phyloP scores from a whole-genome alignment of 2,888 invertebrate genomes.

The Caenorhabditis sulstoni region DNA sequence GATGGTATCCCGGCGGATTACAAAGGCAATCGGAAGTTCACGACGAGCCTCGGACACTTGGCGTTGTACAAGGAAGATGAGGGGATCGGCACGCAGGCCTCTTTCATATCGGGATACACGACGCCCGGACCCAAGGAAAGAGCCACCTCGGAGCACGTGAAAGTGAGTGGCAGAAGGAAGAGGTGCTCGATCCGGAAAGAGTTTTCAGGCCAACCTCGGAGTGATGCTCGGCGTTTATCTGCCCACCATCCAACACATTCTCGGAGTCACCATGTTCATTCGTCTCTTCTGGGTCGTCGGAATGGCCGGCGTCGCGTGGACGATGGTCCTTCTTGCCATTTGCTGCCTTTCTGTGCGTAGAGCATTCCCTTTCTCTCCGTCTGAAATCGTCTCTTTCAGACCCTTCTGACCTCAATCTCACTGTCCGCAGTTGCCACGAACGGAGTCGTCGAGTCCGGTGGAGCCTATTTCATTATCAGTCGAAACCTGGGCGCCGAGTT shows the following conservation, averaged over 20 bases:
- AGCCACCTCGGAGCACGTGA: slow-evolving; percentile 76
- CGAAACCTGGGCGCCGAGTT: slow-evolving; percentile 93
- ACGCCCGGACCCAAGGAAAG: slow-evolving; percentile 80
- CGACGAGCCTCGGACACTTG: slow-evolving; percentile 76
- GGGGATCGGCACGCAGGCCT: slow-evolving; percentile 65
- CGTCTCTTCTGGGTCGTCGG: slow-evolving; percentile 95
- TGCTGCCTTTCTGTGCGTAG: slow-evolving; percentile 82
- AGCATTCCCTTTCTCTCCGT: not conserved
- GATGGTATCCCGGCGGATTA: slow-evolving; percentile 47
- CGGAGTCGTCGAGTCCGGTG: slow-evolving; percentile 95
- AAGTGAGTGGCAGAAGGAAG: slow-evolving; percentile 58
- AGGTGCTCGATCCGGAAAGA: not conserved
- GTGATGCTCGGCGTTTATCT: slow-evolving; percentile 97
- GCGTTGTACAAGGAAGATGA: slow-evolving; percentile 77
- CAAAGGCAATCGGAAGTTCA: slow-evolving; percentile 60
- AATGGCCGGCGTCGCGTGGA: slow-evolving; percentile 77
- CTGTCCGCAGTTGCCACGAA: slow-evolving; percentile 99
- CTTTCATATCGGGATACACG: slow-evolving; percentile 78
- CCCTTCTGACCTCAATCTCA: slow-evolving; percentile 87
- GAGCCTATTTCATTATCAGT: slow-evolving; percentile 98
- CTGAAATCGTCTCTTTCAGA: slow-evolving; percentile 77
- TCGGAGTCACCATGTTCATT: slow-evolving; percentile 98
- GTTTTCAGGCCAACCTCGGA: slow-evolving; percentile 90
- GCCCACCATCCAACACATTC: slow-evolving; percentile 99
- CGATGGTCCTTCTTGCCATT: slow-evolving; percentile 93